phyloP scores from a whole-genome alignment of 2,797 vertebrate species.

The Lepus oiostolus region DNA sequence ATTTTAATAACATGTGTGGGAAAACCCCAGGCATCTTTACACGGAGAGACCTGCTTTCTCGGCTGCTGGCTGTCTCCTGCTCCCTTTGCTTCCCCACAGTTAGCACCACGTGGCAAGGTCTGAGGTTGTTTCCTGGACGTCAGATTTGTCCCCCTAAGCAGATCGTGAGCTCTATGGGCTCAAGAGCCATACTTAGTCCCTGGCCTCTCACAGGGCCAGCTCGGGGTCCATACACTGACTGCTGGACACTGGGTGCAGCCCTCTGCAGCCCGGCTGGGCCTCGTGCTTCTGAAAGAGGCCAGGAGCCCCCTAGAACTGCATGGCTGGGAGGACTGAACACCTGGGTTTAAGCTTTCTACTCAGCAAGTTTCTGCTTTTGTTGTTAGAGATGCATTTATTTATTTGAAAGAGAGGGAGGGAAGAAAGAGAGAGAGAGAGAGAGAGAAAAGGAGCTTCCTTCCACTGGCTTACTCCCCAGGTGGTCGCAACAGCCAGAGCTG shows the following conservation, averaged over 20 bases:
- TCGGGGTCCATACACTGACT: neutral
- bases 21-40: conserved; percentile 29
- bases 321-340: neutral
- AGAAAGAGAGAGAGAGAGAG: too few species aligned
- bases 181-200: neutral
- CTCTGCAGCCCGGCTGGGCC: neutral
- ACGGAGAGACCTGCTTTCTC: neutral
- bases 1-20: neutral
- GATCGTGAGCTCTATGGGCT: neutral
- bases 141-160: neutral
- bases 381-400: too few species aligned
- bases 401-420: too few species aligned
- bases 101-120: neutral
- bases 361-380: neutral
- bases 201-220: neutral
- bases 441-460: too few species aligned
- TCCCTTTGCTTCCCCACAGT: neutral
- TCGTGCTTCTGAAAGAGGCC: neutral
- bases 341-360: neutral
- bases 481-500: too few species aligned
- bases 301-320: neutral
- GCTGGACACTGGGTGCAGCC: neutral
- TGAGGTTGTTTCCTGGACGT: neutral
- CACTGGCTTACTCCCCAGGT: too few species aligned
- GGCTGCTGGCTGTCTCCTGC: neutral